Evolutionary conservation across 2,113 vertebrate species (phyloP), one percentile per base, ranked within the genome.

Genomic region (Todiramphus saurophagus): DNA sequence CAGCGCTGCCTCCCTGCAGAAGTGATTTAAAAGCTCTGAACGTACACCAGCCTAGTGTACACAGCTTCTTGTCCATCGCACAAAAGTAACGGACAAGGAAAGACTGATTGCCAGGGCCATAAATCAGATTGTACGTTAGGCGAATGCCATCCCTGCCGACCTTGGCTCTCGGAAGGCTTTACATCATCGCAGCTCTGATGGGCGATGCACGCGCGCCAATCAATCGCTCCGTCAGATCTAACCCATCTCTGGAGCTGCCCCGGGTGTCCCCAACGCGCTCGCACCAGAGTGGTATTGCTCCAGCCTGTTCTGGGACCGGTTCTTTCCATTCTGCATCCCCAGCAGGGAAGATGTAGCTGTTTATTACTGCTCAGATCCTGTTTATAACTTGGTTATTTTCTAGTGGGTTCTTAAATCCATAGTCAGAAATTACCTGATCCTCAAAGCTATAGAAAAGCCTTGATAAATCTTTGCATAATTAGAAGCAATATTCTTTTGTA

Each of bases 121-220:
- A 8, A 46, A 27, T 48, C 81, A 1, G 5, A 2, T 1, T 2
- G 21, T 1, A 2, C 3, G 7, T 5, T 13, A 2, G 64, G 64
- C 20, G 30, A 1, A 3, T 1, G 43, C 56, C 56, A 5, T 15
- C 76, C 31, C 18, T 2, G 62, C 44, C 37, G 23, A 8, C 90
- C 90, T 88, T 39, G 93, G 89, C 59, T 37, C 58, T 13, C 19
- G 14, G 3, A 1, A 18, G 83, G 16, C 44, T 88, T 43, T 24
- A 5, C 69, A 58, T 86, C 83, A 23, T 14, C 25, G 13, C 50
- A 2, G 62, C 69, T 33, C 86, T 51, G 79, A 6, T 5, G 68
- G 88, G 5, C 21, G 70, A n/a, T 43, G 77, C 20, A 0, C 10
- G 33, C 16, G 9, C 1, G 25, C 41, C 8, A 3, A 84, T 75